These are phyloP conservation scores for Temnothorax longispinosus DNA, from an alignment of 1,140 invertebrate genomes.

Conservation along the genomic window DNA sequence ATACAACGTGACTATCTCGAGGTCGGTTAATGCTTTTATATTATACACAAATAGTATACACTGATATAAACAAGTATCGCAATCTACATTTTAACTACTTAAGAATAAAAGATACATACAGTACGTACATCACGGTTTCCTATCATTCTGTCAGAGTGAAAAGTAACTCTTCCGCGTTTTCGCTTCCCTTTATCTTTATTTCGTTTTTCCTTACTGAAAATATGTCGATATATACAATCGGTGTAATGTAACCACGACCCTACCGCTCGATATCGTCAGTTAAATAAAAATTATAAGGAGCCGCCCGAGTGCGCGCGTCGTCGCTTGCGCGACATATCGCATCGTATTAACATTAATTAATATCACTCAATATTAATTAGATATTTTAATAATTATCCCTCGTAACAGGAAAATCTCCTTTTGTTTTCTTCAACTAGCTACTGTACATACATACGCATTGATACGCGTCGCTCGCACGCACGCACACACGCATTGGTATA, in stretches of 20 bases:
- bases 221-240: conserved; percentile 74
- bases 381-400: conserved; percentile 20
- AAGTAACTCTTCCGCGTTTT: not conserved
- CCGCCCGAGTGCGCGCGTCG: conserved; percentile 6
- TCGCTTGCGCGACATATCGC: not conserved
- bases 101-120: conserved; percentile 75
- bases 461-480: conserved; percentile 59
- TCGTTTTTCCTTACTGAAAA: conserved; percentile 66
- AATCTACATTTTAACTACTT: conserved; percentile 72
- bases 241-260: conserved; percentile 50
- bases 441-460: conserved; percentile 36
- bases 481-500: conserved; percentile 53
- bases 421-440: conserved; percentile 33
- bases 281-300: conserved; percentile 69
- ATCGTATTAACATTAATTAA: conserved; percentile 42
- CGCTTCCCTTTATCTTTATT: not conserved
- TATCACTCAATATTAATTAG: conserved; percentile 35
- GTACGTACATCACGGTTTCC: conserved; percentile 72
- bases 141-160: conserved; percentile 1
- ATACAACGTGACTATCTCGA: conserved; percentile 40
- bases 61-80: conserved; percentile 69
- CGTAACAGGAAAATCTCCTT: not conserved
- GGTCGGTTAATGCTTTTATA: conserved; percentile 49
- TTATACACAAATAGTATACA: conserved; percentile 35
- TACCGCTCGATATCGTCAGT: conserved; percentile 54